Base-by-base conservation (phyloP, 1,140 invertebrate species). In the Rhyacophila brunnea region DNA sequence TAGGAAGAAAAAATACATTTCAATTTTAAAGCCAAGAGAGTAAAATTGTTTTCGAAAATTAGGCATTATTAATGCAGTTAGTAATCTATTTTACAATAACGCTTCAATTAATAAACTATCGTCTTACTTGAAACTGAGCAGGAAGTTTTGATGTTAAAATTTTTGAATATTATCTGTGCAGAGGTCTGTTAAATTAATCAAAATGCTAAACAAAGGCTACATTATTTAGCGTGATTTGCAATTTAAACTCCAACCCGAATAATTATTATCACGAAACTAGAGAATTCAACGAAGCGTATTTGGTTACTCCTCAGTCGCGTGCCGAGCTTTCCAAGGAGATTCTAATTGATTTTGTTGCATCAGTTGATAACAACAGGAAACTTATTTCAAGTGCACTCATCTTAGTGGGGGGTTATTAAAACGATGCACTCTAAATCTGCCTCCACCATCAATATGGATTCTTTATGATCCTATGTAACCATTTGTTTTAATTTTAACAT, bases 321-420 rank as follows among this genome's bases (percentile, higher is more conserved):
- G 35, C 28, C 32, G 32, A 4, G 44, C 28, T 28, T 54, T 36
- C 11, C 32, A 47, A n/a, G n/a, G 18, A 49, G 52, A 32, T 49
- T 49, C 45, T 61, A 61, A 61, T 61, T 55, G 58, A 61, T 61
- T 61, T 53, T 34, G 52, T 61, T 61, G 58, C 58, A 50, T 50
- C 47, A 36, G 38, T 42, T 48, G 20, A 10, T 38, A 38, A 48
- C 35, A 13, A 46, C 28, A 34, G 35, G 13, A 18, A 15, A n/a
- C 15, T 15, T 19, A 28, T 43, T 13, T 38, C 23, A 23, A 53
- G 58, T 43, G 58, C 51, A 61, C 51, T 61, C 52, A 20, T 50
- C 42, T 11, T 38, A 2, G 50, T 23, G 19, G 42, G 14, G 28
- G 47, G 44, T 28, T 28, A 51, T 36, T 51, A 35, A 36, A 36